Base-by-base conservation (phyloP, 2,888 invertebrate species). In the Ethmia dodecea region DNA sequence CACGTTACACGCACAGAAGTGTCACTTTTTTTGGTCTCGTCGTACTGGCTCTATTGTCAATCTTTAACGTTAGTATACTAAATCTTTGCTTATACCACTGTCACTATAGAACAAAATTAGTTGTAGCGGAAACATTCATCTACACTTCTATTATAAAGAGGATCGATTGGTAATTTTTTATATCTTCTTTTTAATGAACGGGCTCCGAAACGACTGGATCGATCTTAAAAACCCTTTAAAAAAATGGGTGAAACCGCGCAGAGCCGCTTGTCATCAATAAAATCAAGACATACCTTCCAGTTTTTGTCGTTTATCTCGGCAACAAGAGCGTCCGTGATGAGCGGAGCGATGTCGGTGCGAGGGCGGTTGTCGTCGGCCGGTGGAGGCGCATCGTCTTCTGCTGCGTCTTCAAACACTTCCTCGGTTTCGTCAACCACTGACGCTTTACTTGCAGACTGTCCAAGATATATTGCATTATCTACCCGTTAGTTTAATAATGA, bases 301-400 rank as follows among this genome's bases (percentile, higher is more conserved):
- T 95, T 95, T 74, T 95, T 96, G 70, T 97, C 96, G 13, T 90
- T 88, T 49, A 97, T 87, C 72, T 97, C 95, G 5, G 89, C 90
- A 2, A 97, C 75, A 1, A 98, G 76, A 0, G 91, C 77, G 49
- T 95, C 94, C 0, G 95, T 96, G 43, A 98, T 93, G 52, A 93
- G 93, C 3, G 90, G 88, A 38, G 94, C 92, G 46, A 97, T 93
- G 64, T 97, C 96, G 1, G 92, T 89, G 27, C 94, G 86, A 0
- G 96, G 92, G 5, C 95, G 69, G 11, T 90, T 79, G 75, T 97
- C 96, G 14, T 92, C 90, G 3, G 89, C 78, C 0, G 80, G 70
- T 1, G 71, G 69, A 1, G 87, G 84, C 8, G 18, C 24, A 1
- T 79, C 87, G 0, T 88, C 89, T 0, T 86, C 89, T 0, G 61